Percentiles rank a stretch among this genome's conserved stretches.
Conservation (phyloP, 2,113 vertebrate species). For the Anas platyrhynchos region DNA sequence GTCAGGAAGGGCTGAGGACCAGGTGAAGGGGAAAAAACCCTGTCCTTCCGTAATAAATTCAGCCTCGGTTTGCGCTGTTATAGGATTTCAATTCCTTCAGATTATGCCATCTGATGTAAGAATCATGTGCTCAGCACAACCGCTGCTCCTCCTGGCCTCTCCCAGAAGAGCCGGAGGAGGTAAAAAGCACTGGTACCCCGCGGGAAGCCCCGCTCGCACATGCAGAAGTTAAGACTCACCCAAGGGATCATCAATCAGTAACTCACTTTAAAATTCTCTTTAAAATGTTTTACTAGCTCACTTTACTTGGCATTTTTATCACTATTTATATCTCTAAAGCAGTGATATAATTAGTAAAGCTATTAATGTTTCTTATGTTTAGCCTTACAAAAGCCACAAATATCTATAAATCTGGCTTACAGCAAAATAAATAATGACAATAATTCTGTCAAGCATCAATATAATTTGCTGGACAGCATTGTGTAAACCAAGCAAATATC, state of each 20-base stretch:
- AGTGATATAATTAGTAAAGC: conserved; percentile 80
- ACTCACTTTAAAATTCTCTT: conserved; percentile 77
- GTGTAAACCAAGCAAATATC: conserved; percentile 67
- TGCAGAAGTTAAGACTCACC: conserved; percentile 50
- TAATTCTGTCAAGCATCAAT: conserved; percentile 72
- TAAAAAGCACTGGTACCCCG: not conserved
- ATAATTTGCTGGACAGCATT: conserved; percentile 64
- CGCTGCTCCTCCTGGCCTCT: not conserved
- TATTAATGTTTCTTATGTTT: conserved; percentile 79
- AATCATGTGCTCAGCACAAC: not conserved
- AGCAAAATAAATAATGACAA: conserved; percentile 75
- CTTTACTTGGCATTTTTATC: conserved; percentile 78
- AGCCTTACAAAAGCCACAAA: conserved; percentile 70
- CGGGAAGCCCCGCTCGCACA: conserved; percentile 6
- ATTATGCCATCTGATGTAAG: conserved; percentile 38
- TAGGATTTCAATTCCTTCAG: conserved; percentile 38
- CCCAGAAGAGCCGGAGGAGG: not conserved
- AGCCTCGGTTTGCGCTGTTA: not conserved
- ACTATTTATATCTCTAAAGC: conserved; percentile 74
- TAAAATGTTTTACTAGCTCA: conserved; percentile 76
- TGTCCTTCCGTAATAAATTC: not conserved
- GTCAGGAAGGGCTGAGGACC: not conserved
- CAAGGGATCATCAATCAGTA: conserved; percentile 70
- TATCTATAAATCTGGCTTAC: conserved; percentile 76
- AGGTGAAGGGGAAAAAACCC: not conserved